Evolutionary conservation across 2,888 invertebrate genomes (phyloP), one percentile per base, ranked within the genome.

Genomic region (Adelognathus sp.): DNA sequence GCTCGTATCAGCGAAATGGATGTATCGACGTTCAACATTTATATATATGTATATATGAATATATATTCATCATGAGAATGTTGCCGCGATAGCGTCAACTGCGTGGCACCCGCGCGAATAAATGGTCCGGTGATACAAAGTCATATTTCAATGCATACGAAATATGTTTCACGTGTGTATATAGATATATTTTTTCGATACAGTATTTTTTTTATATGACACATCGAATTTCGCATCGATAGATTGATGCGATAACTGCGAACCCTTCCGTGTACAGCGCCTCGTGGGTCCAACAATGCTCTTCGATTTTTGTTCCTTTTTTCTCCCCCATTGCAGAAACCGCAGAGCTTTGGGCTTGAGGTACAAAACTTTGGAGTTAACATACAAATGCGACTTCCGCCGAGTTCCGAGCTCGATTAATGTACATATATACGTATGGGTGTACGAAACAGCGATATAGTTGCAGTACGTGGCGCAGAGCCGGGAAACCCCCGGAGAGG

Each of bases 91-190:
- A 31, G 50, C 31, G 29, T 33, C 21, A n/a, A 52, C 29, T 54
- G 36, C 72, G 72, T 73, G 50, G 21, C 63, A 69, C 70, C 70
- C 46, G 58, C 64, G 70, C 64, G 74, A 78, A 78, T 78, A 78
- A 78, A 78, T 78, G 78, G 64, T 31, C 64, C 60, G 69, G 39
- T 70, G 74, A 70, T 70, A 58, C 63, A 70, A 50, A 39, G 74
- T 74, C 74, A 74, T 74, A 78, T 78, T 78, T 74, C 78, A 74
- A 78, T 78, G 78, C 78, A 78, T 78, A 78, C 74, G 70, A 74
- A 78, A 78, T 74, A 78, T 60, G 73, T 21, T 50, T 50, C 21
- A 11, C 36, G 31, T 64, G 44, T 44, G 24, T 11, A 58, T 52
- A 52, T 60, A 21, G 41, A 63, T 39, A 54, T 58, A 18, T 3